Evolutionary conservation across 2,888 invertebrate genomes (phyloP).

Genomic region (Apamea crenata): DNA sequence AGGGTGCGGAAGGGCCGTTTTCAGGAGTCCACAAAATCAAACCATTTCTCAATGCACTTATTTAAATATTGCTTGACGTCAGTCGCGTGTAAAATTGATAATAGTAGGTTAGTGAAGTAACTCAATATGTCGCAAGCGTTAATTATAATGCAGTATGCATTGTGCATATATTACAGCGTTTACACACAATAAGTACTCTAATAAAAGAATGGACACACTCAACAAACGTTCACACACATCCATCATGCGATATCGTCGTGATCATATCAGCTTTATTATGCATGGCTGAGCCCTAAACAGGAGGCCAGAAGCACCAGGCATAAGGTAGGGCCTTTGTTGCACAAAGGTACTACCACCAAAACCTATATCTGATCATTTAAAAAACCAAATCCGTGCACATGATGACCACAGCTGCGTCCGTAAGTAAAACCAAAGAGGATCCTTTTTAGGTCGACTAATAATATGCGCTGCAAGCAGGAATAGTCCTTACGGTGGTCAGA

Average conservation of each 20-base stretch:
- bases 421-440: too few species aligned
- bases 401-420: too few species aligned
- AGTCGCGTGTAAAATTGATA: conserved; percentile 53
- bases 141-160: conserved; percentile 57
- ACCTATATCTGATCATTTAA: too few species aligned
- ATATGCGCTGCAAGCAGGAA: too few species aligned
- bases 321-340: not conserved
- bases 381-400: too few species aligned
- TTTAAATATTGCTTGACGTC: conserved; percentile 45
- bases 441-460: too few species aligned
- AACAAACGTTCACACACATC: conserved; percentile 42
- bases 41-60: conserved; percentile 10
- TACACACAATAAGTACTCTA: conserved; percentile 41
- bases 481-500: too few species aligned
- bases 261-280: conserved; percentile 28
- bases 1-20: rapidly evolving
- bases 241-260: conserved; percentile 21
- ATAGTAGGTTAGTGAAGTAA: conserved; percentile 62
- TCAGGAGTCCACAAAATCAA: conserved; percentile 2
- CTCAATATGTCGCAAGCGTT: conserved; percentile 45
- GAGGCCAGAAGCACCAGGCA: not conserved
- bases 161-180: conserved; percentile 51
- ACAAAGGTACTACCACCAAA: too few species aligned
- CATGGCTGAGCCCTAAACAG: not conserved
- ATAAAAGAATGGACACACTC: conserved; percentile 45